These are phyloP conservation scores for Montipora cactus DNA, from an alignment of 64 coral and sea anemone species.

Conservation along the genomic window DNA sequence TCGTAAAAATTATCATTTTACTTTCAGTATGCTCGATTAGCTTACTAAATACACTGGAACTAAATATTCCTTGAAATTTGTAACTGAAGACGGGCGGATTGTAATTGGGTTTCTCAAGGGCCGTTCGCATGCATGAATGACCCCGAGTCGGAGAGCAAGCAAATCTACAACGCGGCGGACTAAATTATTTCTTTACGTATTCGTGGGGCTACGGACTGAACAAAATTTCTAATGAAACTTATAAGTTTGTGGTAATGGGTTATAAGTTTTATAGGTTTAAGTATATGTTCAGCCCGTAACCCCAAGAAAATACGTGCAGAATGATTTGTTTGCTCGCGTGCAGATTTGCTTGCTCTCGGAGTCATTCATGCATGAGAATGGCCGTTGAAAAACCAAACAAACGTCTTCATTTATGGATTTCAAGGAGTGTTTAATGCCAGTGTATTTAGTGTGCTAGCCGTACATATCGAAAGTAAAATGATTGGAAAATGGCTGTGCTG, in stretches of 20 bases:
- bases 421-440: no score
- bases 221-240: background rate
- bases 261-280: background rate
- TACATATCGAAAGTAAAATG: no score
- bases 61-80: background rate
- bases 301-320: no score
- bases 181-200: background rate
- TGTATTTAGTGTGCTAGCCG: no score
- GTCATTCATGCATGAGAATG: no score
- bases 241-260: background rate
- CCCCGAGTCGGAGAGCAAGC: background rate
- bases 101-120: background rate
- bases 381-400: no score
- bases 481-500: no score
- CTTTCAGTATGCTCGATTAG: background rate
- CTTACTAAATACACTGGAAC: background rate
- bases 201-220: background rate
- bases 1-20: background rate
- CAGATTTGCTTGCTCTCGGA: no score
- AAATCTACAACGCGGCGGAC: background rate
- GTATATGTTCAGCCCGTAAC: no score
- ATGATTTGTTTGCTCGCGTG: no score
- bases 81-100: background rate
- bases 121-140: background rate
- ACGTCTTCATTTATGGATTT: no score